These are phyloP conservation scores for Arothron firmamentum DNA, from an alignment of 2,113 vertebrate genomes.

Conservation along the genomic window DNA sequence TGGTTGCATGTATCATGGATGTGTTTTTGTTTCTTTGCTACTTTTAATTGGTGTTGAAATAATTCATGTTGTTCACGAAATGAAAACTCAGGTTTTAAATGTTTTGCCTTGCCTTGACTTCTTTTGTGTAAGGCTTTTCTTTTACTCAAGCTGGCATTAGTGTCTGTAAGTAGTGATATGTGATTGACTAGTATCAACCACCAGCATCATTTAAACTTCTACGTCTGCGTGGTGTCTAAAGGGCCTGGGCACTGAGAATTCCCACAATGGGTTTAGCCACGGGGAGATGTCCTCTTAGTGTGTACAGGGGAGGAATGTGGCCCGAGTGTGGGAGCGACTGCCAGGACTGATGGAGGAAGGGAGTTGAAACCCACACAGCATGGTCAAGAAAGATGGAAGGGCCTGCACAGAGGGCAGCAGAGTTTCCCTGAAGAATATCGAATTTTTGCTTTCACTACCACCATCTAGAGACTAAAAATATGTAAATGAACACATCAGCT, in stretches of 20 bases:
- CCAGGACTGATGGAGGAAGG: conserved; percentile 49
- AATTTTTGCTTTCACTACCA: conserved; percentile 22
- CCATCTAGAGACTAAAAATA: conserved; percentile 5
- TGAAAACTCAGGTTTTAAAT: too few relatives aligned
- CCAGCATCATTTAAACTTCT: conserved; percentile 25
- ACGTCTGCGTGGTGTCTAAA: conserved; percentile 33
- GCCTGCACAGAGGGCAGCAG: conserved; percentile 46
- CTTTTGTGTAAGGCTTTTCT: neutral
- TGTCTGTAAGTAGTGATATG: conserved; percentile 7
- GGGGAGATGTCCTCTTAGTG: conserved; percentile 72
- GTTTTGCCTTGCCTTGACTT: neutral
- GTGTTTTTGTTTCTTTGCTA: too few relatives aligned
- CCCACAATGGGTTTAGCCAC: conserved; percentile 70
- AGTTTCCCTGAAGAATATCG: conserved; percentile 42
- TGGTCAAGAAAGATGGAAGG: conserved; percentile 48
- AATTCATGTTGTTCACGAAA: too few relatives aligned
- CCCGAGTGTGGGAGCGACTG: conserved; percentile 66
- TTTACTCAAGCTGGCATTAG: neutral
- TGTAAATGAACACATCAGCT: neutral
- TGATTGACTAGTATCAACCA: conserved; percentile 6
- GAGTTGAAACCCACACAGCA: conserved; percentile 66
- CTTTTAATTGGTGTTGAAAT: too few relatives aligned
- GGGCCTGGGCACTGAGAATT: conserved; percentile 57
- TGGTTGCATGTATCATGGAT: too few relatives aligned
- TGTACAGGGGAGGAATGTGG: conserved; percentile 68